Evolutionary conservation across 2,113 vertebrate species (phyloP).

Genomic region (Desmodus rotundus): DNA sequence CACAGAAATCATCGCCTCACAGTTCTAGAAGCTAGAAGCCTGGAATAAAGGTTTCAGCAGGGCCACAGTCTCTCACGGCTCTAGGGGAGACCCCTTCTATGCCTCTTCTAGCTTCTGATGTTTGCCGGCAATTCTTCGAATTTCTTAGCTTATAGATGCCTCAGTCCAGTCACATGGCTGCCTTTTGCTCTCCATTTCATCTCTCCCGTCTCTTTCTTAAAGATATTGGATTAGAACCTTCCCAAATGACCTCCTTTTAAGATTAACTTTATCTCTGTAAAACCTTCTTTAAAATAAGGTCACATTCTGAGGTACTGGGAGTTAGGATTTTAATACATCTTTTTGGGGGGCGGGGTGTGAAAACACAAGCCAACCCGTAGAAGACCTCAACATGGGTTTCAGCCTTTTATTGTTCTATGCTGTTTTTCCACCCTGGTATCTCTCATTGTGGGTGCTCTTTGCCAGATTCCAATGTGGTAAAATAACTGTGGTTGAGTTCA

Average conservation of each 20-base stretch:
- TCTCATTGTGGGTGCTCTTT: neutral
- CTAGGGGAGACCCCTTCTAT: neutral
- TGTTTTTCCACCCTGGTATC: neutral
- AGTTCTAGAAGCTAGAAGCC: neutral
- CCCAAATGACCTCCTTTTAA: neutral
- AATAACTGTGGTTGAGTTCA: neutral
- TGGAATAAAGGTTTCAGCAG: neutral
- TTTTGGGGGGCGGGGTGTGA: neutral
- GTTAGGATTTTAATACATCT: neutral
- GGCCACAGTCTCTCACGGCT: neutral
- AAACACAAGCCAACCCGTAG: neutral
- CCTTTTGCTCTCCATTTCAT: neutral
- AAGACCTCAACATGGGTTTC: neutral
- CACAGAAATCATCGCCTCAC: neutral
- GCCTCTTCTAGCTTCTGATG: neutral
- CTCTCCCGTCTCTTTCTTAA: neutral
- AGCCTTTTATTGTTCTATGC: rapidly evolving
- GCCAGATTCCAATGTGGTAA: neutral
- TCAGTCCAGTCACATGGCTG: neutral
- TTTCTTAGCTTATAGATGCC: neutral
- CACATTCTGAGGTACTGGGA: neutral
- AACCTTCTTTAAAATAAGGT: neutral
- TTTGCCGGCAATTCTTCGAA: neutral
- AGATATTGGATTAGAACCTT: neutral
- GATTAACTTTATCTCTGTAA: neutral